A percentile compares a stretch with the other conserved stretches of the same genome.
phyloP scores from a whole-genome alignment of 2,888 invertebrate species.

The Lasioglossum oenotherae region DNA sequence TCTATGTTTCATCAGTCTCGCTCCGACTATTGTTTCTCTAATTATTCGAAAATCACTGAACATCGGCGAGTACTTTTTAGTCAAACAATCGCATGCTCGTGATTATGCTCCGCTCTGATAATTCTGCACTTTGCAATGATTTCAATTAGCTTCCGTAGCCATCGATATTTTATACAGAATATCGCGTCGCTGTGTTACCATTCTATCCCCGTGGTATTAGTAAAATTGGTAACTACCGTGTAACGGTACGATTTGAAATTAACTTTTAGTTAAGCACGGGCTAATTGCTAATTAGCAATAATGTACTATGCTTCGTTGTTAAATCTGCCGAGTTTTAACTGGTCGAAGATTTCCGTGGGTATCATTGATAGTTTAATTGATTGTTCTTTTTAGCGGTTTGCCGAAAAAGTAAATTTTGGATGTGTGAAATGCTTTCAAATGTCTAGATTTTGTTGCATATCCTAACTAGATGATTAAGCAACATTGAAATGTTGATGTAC shows the following conservation, averaged over 20 bases:
- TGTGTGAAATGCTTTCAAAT: neutral
- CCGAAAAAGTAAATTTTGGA: neutral
- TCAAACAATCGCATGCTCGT: no score
- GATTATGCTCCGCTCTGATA: neutral
- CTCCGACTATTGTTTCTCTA: conserved; percentile 7
- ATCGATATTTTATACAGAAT: neutral
- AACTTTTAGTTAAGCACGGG: neutral
- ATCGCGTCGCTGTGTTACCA: neutral
- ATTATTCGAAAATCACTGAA: conserved; percentile 3
- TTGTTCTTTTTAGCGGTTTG: neutral
- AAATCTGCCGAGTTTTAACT: neutral
- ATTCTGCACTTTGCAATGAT: neutral
- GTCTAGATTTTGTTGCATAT: neutral
- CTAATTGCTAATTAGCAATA: conserved; percentile 9
- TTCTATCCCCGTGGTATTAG: neutral
- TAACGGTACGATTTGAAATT: neutral
- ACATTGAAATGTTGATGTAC: neutral
- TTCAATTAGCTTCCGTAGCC: neutral
- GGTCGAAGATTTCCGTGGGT: neutral
- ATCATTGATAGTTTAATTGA: neutral
- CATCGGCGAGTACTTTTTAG: neutral
- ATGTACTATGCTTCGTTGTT: neutral
- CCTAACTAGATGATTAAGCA: neutral
- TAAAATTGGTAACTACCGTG: conserved; percentile 1
- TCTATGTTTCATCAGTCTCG: neutral